Conservation (phyloP, 2,797 vertebrate genomes). For the Leontocebus nigricollis region DNA sequence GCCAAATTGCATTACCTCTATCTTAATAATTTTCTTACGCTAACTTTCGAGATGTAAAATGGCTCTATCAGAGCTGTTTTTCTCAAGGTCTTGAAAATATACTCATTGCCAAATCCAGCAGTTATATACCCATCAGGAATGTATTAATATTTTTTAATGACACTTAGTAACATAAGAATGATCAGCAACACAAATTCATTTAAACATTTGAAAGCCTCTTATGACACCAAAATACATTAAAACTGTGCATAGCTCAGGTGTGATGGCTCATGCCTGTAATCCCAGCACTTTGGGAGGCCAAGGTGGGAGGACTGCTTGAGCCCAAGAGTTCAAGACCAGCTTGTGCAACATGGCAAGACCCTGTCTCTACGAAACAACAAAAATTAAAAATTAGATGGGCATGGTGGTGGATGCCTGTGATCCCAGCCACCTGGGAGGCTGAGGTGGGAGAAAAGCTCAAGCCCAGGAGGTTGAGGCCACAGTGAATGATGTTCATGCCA, state of each 20-base stretch:
- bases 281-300: not conserved
- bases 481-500: not conserved
- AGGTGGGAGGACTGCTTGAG: not conserved
- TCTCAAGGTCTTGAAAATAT: not conserved
- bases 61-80: not conserved
- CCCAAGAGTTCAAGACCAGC: not conserved
- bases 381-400: not conserved
- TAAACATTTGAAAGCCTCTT: not conserved
- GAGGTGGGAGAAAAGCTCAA: not conserved
- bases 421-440: not conserved
- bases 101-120: not conserved
- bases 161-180: not conserved
- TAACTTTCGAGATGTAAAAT: not conserved
- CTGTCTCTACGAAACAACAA: not conserved
- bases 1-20: not conserved
- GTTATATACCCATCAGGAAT: not conserved
- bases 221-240: not conserved
- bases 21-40: not conserved
- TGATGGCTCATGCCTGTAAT: not conserved
- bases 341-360: not conserved
- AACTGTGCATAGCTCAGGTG: not conserved
- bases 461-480: not conserved
- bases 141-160: not conserved
- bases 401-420: not conserved
- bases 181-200: not conserved